Base-by-base conservation (phyloP, 2,113 vertebrate species). In the Engraulis encrasicolus region DNA sequence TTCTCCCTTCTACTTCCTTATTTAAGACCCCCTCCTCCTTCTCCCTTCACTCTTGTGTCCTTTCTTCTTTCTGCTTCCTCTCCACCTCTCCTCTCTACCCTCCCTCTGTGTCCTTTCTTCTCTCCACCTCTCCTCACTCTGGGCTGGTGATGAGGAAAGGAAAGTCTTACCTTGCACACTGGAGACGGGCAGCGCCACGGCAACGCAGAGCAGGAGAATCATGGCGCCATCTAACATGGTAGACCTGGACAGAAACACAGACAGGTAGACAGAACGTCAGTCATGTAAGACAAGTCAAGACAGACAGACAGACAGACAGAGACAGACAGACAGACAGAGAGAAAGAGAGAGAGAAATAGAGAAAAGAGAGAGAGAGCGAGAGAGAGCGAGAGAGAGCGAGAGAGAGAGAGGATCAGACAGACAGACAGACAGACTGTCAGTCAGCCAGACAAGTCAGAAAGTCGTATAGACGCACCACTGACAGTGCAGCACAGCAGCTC, bases 121-220 rank as follows among this genome's bases (percentile, higher is more conserved):
- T n/a, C n/a, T n/a, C n/a, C n/a, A n/a, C n/a, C n/a, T n/a, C n/a
- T n/a, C n/a, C n/a, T n/a, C n/a, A n/a, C n/a, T n/a, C n/a, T n/a
- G n/a, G n/a, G n/a, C n/a, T n/a, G n/a, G 4, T 45, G 40, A 45
- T 45, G 40, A 5, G 40, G 9, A 45, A 45, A 45, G n/a, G n/a
- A 37, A 20, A 50, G 80, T 50, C 96, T 95, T 95, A 99, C 97
- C 97, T 95, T 97, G 94, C 91, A 95, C 85, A 79, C 94, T 94
- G 0, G 90, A 94, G 87, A 92, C 96, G 79, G 95, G 95, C 81
- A 96, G 89, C 78, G 92, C 93, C 90, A 97, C 90, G 92, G 95
- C 48, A 80, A 96, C 83, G 82, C 97, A 91, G 80, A 96, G 89
- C 31, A 96, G 93, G 87, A 97, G 92, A 90, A 97, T 91, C 96